A percentile compares a stretch with the other conserved stretches of the same genome.
phyloP scores from a whole-genome alignment of 2,113 vertebrate species.

The Ochotona princeps region DNA sequence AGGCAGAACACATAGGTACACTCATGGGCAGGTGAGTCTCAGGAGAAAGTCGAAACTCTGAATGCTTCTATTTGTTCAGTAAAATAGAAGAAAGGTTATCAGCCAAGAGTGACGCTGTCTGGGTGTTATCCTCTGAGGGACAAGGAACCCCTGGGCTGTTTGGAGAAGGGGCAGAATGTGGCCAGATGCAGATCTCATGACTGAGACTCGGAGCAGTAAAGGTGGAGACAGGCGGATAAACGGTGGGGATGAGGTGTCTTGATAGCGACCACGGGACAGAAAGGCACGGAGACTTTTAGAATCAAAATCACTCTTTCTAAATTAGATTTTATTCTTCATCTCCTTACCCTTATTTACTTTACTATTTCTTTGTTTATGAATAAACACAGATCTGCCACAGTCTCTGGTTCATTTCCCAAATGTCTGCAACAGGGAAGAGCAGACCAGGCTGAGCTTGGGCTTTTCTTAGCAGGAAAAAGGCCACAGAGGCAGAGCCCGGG shows the following conservation, averaged over 20 bases:
- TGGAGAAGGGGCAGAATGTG: not conserved
- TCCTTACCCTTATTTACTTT: not conserved
- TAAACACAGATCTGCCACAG: too few relatives aligned
- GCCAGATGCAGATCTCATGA: not conserved
- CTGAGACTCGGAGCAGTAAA: not conserved
- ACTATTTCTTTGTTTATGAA: not conserved
- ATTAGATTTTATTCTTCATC: too few relatives aligned
- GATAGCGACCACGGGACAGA: not conserved
- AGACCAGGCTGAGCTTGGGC: too few relatives aligned
- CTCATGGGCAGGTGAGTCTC: fast-evolving
- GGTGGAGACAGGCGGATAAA: not conserved
- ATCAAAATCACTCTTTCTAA: not conserved
- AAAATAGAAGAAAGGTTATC: not conserved
- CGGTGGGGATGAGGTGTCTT: not conserved
- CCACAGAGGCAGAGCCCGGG: too few relatives aligned
- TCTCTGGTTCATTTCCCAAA: too few relatives aligned
- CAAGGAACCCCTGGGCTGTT: not conserved
- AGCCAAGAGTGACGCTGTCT: not conserved
- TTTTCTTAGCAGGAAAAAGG: too few relatives aligned
- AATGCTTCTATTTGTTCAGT: not conserved
- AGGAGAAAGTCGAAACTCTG: not conserved
- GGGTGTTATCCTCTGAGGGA: not conserved
- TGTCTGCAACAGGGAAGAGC: too few relatives aligned
- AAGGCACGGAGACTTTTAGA: not conserved
- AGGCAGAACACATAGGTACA: not conserved